Evolutionary conservation across 2,113 vertebrate genomes (phyloP), one percentile per base, ranked within the genome.

Genomic region (Myotis davidii): DNA sequence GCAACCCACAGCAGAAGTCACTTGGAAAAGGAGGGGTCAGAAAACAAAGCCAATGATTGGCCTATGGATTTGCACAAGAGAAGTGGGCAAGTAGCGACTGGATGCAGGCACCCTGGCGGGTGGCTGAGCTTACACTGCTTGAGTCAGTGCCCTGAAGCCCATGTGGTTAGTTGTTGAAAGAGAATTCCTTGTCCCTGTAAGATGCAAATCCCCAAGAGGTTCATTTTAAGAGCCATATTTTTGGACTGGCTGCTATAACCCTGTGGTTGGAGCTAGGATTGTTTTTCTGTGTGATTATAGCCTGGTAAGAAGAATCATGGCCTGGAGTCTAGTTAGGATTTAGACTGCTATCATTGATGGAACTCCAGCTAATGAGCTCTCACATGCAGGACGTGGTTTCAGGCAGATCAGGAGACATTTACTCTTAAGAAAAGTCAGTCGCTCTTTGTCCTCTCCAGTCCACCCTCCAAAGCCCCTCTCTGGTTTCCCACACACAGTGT

Each of bases 401-500:
- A 88, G 27, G n/a, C 65, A 90, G 34, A 45, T 74, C 25, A 37
- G 56, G n/a, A 96, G 73, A 48, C 59, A 69, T 83, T 74, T 27
- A 23, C 52, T 92, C 65, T 82, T 54, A 32, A 82, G 64, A 88
- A 91, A 93, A 59, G 61, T 72, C 34, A 54, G 59, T 25, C 39
- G 8, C 4, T 64, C 34, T 65, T 54, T 25, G 84, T 67, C 91
- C 67, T 76, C 54, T 73, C 67, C 20, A n/a, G 50, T 6, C 56
- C 21, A 65, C 69, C 78, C 74, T 79, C 52, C 14, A n/a, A 50
- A 90, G 32, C 2, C 61, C 65, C 54, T 70, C 42, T 95, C 76
- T 85, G 39, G 64, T 92, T 95, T 97, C 95, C 96, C 96, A 95
- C 87, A 93, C 79, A 78, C 85, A 83, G 50, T 48, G 94, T 88